Conservation (phyloP, 2,113 vertebrate species). For the Meles meles region DNA sequence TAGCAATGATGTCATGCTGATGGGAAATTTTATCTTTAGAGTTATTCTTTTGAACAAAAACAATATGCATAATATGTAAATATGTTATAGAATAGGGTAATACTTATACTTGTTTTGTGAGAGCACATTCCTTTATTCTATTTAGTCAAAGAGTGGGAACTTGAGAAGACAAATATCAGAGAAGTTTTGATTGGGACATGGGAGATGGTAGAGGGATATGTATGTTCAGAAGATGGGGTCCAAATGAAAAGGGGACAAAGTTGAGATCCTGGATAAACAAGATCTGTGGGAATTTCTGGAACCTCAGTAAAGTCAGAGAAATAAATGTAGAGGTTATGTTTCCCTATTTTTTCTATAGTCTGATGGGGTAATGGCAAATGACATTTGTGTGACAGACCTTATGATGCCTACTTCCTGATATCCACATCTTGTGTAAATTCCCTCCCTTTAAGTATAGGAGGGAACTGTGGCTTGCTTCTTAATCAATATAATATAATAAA, state of each 20-base stretch:
- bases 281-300: not conserved
- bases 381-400: not conserved
- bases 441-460: not conserved
- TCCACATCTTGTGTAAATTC: not conserved
- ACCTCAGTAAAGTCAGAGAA: not conserved
- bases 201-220: rapidly evolving
- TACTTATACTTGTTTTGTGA: not conserved
- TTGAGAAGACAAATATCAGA: not conserved
- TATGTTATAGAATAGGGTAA: not conserved
- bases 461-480: not conserved
- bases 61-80: not conserved
- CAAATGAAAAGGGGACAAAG: not conserved
- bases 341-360: not conserved
- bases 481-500: not conserved
- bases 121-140: not conserved
- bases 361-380: not conserved
- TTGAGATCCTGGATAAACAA: not conserved
- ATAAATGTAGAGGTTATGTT: not conserved
- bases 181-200: not conserved
- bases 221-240: not conserved
- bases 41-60: not conserved
- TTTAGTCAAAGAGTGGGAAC: not conserved
- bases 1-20: not conserved
- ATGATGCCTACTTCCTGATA: not conserved
- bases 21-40: not conserved